Evolutionary conservation across 2,888 invertebrate genomes (phyloP), one percentile per base, ranked within the genome.

Genomic region (Epirrhoe tristata): DNA sequence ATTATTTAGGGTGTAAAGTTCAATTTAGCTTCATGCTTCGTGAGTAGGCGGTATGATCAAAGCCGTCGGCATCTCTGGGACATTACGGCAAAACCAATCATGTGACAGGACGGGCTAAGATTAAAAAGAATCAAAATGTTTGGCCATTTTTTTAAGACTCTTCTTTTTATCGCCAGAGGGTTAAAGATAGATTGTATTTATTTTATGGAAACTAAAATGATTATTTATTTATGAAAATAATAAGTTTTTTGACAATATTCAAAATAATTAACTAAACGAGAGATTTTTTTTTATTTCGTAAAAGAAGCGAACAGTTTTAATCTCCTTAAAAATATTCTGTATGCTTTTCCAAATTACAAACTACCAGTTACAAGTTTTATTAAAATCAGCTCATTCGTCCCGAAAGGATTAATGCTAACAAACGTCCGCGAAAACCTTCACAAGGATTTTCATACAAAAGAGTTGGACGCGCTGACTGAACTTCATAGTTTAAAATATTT

Each of bases 41-140:
- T 50, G 36, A 67, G 73, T 75, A 82, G 85, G 87, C 89, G 89
- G 89, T 73, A 60, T 84, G 88, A 86, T 90, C 86, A 90, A 90
- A 89, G 84, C 63, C 76, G 80, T 83, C 87, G 87, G 88, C 81
- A 81, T 86, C 86, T 82, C 79, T 82, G 82, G 84, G 83, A 85
- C 85, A 85, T 84, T 84, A 82, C 86, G 81, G 84, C 84, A 88
- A 89, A 87, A 85, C 89, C 89, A 90, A 89, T 89, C 87, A 86
- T 83, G 86, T 87, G 89, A 89, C 89, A 88, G 88, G 77, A 80
- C 80, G 74, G 66, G 57, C 58, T 56, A 62, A 68, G 64, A 65
- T 69, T 59, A 78, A 82, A 86, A 83, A 84, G 81, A 77, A 81
- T 81, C 80, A 78, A 80, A 84, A 83, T 81, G 82, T 85, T 83